A percentile compares a stretch with the other conserved stretches of the same genome.
These are phyloP conservation scores for Tiliacea aurago DNA, from an alignment of 2,888 invertebrate genomes.

Conservation along the genomic window DNA sequence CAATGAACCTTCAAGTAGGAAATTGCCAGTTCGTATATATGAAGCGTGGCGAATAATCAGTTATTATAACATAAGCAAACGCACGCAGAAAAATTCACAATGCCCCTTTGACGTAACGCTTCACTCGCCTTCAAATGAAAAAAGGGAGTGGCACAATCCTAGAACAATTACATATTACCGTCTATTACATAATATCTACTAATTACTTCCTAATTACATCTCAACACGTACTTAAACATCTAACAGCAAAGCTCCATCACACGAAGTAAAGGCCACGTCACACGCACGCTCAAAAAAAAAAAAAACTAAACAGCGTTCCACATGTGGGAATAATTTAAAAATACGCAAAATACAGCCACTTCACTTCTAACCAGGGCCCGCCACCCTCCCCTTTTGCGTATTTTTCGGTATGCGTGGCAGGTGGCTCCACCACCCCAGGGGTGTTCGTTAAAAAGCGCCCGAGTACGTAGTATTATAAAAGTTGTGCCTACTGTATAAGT, in stretches of 20 bases:
- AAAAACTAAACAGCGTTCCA: slow-evolving; percentile 84
- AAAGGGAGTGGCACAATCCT: slow-evolving; percentile 43
- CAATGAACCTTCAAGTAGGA: not conserved
- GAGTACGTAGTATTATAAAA: slow-evolving; percentile 91
- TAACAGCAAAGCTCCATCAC: slow-evolving; percentile 7
- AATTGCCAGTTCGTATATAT: too few species aligned
- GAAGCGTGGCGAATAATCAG: not conserved
- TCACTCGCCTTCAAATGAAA: slow-evolving; percentile 1
- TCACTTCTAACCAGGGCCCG: slow-evolving; percentile 86
- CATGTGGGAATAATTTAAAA: slow-evolving; percentile 89
- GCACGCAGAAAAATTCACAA: too few species aligned
- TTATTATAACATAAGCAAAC: too few species aligned
- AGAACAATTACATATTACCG: slow-evolving; percentile 14
- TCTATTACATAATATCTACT: slow-evolving; percentile 30
- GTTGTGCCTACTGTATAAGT: slow-evolving; percentile 91
- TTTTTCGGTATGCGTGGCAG: slow-evolving; percentile 91
- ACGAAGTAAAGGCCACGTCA: slow-evolving; percentile 55
- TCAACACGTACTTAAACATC: slow-evolving; percentile 15
- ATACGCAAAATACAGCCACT: slow-evolving; percentile 90
- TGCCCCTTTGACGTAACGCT: not conserved
- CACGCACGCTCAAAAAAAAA: slow-evolving; percentile 70
- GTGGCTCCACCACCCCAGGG: slow-evolving; percentile 84
- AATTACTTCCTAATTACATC: slow-evolving; percentile 34
- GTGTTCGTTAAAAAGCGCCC: slow-evolving; percentile 90
- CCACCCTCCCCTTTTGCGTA: slow-evolving; percentile 85